phyloP scores from a whole-genome alignment of 1,140 invertebrate genomes.

The Paraescarpia echinospica region DNA sequence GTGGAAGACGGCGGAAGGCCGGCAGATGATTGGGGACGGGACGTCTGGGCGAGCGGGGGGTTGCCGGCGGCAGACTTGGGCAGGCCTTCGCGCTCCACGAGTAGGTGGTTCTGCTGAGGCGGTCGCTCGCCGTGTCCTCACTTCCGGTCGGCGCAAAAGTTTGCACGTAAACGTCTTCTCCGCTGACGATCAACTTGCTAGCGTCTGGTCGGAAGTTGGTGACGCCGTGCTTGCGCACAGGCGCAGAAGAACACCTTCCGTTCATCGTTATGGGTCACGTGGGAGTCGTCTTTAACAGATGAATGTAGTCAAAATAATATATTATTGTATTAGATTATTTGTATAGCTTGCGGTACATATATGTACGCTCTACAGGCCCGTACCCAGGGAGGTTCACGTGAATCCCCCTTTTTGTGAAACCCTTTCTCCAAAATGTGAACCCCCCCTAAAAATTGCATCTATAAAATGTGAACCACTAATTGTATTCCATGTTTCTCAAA shows the following conservation, averaged over 20 bases:
- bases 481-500: too few relatives aligned
- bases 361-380: too few relatives aligned
- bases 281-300: not conserved
- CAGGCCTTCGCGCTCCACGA: not conserved
- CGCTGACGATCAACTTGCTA: not conserved
- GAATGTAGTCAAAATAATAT: not conserved
- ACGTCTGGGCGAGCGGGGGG: not conserved
- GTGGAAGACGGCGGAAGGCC: not conserved
- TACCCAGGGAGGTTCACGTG: too few relatives aligned
- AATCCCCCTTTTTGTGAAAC: too few relatives aligned
- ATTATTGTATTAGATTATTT: too few relatives aligned
- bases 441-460: too few relatives aligned
- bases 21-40: not conserved
- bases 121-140: not conserved
- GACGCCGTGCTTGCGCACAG: not conserved
- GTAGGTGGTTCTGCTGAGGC: not conserved
- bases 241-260: not conserved
- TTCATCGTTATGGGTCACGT: not conserved
- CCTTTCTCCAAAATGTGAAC: too few relatives aligned
- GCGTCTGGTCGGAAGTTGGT: not conserved
- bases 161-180: not conserved
- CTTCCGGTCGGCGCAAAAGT: not conserved
- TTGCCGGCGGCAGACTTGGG: not conserved
- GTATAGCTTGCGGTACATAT: too few relatives aligned
- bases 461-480: too few relatives aligned